A percentile compares a stretch with the other conserved stretches of the same genome.
These are phyloP conservation scores for Stratiomys singularior DNA, from an alignment of 2,888 invertebrate species.

Conservation along the genomic window DNA sequence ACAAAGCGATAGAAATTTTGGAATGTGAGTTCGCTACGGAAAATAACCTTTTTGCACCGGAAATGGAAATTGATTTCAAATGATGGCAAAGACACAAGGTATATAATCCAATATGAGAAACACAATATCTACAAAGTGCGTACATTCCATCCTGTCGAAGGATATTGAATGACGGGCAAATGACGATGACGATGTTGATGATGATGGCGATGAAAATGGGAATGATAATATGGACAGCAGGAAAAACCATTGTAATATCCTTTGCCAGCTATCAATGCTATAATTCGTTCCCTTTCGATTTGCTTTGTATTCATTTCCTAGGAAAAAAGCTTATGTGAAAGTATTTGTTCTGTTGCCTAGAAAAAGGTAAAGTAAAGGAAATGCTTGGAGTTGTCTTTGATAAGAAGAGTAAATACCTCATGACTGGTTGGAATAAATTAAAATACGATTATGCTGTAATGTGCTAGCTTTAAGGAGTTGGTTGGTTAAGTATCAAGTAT, in stretches of 20 bases:
- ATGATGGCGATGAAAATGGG: background rate
- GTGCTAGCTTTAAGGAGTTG: too few relatives aligned
- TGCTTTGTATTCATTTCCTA: too few relatives aligned
- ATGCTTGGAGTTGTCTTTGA: too few relatives aligned
- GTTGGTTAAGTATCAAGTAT: too few relatives aligned
- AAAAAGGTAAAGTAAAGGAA: too few relatives aligned
- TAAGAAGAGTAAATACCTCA: too few relatives aligned
- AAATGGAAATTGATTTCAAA: conserved; percentile 40
- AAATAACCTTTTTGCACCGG: conserved; percentile 28
- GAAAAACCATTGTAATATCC: background rate
- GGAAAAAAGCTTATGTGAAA: too few relatives aligned
- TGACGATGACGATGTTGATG: background rate
- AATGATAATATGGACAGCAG: background rate
- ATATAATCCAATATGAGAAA: background rate
- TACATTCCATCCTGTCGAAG: background rate
- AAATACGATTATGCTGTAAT: too few relatives aligned
- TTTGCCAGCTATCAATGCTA: background rate
- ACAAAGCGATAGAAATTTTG: background rate
- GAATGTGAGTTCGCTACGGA: background rate
- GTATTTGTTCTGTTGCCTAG: too few relatives aligned
- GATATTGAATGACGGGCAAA: background rate
- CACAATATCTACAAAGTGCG: background rate
- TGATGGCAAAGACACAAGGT: conserved; percentile 32
- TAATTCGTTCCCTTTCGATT: too few relatives aligned
- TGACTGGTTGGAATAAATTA: too few relatives aligned